Conservation (phyloP, 2,113 vertebrate species). For the Rissa tridactyla region DNA sequence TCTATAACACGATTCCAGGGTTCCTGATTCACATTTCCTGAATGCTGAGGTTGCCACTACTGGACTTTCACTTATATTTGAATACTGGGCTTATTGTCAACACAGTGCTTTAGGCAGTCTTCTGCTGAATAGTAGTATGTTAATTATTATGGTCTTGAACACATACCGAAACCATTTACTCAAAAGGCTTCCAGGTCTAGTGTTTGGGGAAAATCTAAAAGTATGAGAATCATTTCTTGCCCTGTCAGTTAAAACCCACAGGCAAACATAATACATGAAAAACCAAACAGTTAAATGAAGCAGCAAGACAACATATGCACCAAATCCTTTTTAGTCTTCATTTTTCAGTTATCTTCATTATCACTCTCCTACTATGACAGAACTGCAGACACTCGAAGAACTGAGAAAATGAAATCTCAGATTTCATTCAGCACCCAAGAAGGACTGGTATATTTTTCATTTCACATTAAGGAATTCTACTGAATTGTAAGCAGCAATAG, state of each 20-base stretch:
- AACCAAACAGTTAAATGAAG: slow-evolving; percentile 35
- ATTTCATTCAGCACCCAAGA: neutral
- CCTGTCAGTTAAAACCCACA: neutral
- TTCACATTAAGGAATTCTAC: neutral
- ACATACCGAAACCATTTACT: neutral
- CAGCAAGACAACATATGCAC: slow-evolving; percentile 26
- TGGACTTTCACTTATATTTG: neutral
- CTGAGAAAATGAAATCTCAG: slow-evolving; percentile 7
- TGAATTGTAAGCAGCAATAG: neutral
- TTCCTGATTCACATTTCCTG: neutral
- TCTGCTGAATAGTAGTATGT: neutral
- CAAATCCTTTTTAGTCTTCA: neutral
- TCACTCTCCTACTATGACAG: neutral
- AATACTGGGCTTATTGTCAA: neutral
- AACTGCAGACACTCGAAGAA: neutral
- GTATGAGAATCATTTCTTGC: neutral
- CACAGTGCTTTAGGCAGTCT: neutral
- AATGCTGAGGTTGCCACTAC: neutral
- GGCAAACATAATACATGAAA: neutral
- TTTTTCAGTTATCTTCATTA: slow-evolving; percentile 23
- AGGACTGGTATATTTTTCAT: neutral
- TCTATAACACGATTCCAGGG: neutral
- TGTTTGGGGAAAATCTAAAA: neutral
- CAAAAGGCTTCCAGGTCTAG: neutral
- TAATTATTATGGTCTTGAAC: neutral